Evolutionary conservation across 2,888 invertebrate genomes (phyloP), one percentile per base, ranked within the genome.

Genomic region (Koerneria pararmatus): DNA sequence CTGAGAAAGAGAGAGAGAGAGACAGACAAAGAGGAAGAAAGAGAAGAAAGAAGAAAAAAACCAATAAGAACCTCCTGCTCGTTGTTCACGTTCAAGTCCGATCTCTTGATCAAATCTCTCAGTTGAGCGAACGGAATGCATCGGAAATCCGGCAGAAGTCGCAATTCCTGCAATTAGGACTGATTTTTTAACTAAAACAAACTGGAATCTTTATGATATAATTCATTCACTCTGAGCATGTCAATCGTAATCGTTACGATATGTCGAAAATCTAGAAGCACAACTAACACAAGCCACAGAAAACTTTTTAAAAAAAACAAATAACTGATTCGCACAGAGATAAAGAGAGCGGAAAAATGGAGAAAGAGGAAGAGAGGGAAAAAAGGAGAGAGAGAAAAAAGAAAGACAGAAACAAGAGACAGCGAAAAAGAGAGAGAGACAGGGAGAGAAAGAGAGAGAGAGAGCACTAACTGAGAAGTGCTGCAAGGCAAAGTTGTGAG

Each of bases 401-500:
- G 31, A 35, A 35, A 59, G 32, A 15, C 15, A 24, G 32, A 32
- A 27, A 11, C 6, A 31, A 11, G 5, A 6, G n/a, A 32, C 5
- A 24, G 51, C 19, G 22, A 24, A n/a, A n/a, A n/a, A 24, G 51
- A 11, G 19, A 6, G 22, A 11, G 8, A 24, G 3, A 2, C 8
- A 32, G 8, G 8, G 19, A n/a, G 1, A 35, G 46, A n/a, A 41
- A 41, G 46, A n/a, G 11, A 15, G 11, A 11, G 11, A 35, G 5
- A 29, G 41, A 37, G 24, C 8, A 11, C 65, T 61, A 11, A 76
- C 78, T 48, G 65, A 56, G 61, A 79, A 79, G 54, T 79, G 56
- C 27, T 79, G 77, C 4, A 69, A 70, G 6, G 76, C 70, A 59
- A 78, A 80, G 24, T 70, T 64, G 54, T 80, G 76, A 32, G 78